Evolutionary conservation across 2,113 vertebrate species (phyloP), one percentile per base, ranked within the genome.

Genomic region (Poeciliopsis prolifica): DNA sequence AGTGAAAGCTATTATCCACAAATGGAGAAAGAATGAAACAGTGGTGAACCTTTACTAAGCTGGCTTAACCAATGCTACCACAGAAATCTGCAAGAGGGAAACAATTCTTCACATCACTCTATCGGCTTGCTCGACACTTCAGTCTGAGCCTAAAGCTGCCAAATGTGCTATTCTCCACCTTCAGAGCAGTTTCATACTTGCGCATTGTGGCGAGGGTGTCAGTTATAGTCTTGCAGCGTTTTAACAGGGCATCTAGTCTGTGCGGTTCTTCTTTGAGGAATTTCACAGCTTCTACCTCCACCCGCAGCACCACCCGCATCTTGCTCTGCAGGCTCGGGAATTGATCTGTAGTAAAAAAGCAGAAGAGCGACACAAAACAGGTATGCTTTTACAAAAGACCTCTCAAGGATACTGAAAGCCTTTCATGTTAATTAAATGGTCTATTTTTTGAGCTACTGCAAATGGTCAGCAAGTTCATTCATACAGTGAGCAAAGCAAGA

Each of bases 241-340:
- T 99, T 40, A 99, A 95, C 22, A 99, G 93, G 26, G 97, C 96
- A 0, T 99, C 98, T 1, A 99, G 96, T 72, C 97, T 95, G 90
- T 97, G 97, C 0, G 98, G 98, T 89, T 99, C 98, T 86, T 99
- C 98, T 92, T 99, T 99, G 81, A 99, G 95, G 94, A 99, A 99
- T 78, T 99, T 99, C 48, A 99, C 97, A 0, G 98, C 98, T 85
- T 99, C 98, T 84, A 99, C 97, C 90, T 99, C 98, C 82, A 99
- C 97, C 4, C 98, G 93, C 70, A 99, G 95, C 86, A 99, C 97
- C 37, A 98, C 97, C 5, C 97, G 95, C 97, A 99, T 98, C 94
- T 99, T 98, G 94, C 97, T 99, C 93, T 99, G 98, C 88, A 99
- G 95, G 80, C 97, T 94, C 19, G 98, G 97, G 90, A 99, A 99